Base-by-base conservation (phyloP, 2,888 invertebrate genomes). In the Oasisia sp. region DNA sequence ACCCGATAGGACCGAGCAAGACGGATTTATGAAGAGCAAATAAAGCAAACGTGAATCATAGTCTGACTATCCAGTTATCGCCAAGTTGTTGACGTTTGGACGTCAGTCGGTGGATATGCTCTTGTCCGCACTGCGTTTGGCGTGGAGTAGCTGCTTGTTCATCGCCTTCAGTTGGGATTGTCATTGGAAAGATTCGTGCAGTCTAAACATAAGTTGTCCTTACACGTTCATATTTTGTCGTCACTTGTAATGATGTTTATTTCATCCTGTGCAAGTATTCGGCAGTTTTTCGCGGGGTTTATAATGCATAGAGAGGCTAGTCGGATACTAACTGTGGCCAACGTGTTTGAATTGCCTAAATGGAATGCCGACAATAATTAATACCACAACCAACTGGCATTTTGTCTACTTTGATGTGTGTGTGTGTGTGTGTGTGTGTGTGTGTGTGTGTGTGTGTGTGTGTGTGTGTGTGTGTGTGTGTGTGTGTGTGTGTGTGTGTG, bases 1-100 rank as follows among this genome's bases (percentile, higher is more conserved):
- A 74, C 74, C 74, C 27, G 74, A 74, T 74, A 74, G 74, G n/a
- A 50, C 5, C 50, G 74, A 27, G 27, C n/a, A 74, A 27, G 74
- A n/a, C 74, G n/a, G 74, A 74, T 74, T 74, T 74, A 74, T n/a
- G 74, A 74, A 74, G 74, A 74, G 74, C 74, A 74, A 74, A 74
- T 74, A 74, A 74, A 74, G 74, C 74, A 74, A 74, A n/a, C 27
- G 74, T 74, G 74, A 74, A 74, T 74, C 74, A 74, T 19, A 7
- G 74, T 74, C 14, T 74, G 74, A 3, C 14, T 74, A 74, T 74
- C 27, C 74, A 19, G 74, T 27, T 74, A 74, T 74, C 74, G 27
- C 74, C 74, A 74, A 74, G n/a, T 74, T n/a, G n/a, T 74, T n/a
- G 74, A n/a, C 74, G 27, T n/a, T 74, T 74, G 74, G 27, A 19